Evolutionary conservation across 2,888 invertebrate species (phyloP), one percentile per base, ranked within the genome.

Genomic region (Atrina japonica): DNA sequence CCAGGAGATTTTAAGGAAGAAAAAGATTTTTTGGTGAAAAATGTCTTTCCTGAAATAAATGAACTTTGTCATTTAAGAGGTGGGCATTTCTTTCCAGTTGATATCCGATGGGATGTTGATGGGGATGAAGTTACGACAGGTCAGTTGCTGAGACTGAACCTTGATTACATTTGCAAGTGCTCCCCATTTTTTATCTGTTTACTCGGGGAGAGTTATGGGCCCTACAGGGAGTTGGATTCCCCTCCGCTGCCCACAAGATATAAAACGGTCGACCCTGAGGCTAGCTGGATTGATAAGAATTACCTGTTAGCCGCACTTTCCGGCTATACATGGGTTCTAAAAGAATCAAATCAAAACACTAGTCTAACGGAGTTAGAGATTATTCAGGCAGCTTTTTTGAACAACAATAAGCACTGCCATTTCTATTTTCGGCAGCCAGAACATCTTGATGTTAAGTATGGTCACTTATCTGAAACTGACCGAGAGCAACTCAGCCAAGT

Each of bases 371-470:
- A 90, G 63, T 80, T 90, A 43, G 88, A 90, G 74, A 85, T 90
- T 21, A 83, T 85, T 25, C 87, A 88, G 43, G 88, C 86, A 5
- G 82, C 82, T 2, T 85, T 86, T 58, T 69, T 86, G 1, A 79
- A 76, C 40, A 83, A 84, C 50, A 80, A 73, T 56, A 78, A 83
- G n/a, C 82, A 84, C 75, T 83, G 84, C 63, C 79, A 81, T 63
- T 88, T 89, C 73, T 90, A 90, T 78, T 88, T 87, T 76, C 78
- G 90, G 5, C 86, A 87, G 66, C 85, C 84, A 1, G 88, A 88
- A 53, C 85, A 86, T 76, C 77, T 86, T 27, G 83, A 82, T 35
- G 45, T 76, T 30, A 80, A 81, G 40, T 72, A 77, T 35, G 47
- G 58, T 74, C 75, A 72, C 55, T 45, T 80, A 18, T 27, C 75